Conservation (phyloP, 23 tunicate genomes). For the Phallusia fumigata region DNA sequence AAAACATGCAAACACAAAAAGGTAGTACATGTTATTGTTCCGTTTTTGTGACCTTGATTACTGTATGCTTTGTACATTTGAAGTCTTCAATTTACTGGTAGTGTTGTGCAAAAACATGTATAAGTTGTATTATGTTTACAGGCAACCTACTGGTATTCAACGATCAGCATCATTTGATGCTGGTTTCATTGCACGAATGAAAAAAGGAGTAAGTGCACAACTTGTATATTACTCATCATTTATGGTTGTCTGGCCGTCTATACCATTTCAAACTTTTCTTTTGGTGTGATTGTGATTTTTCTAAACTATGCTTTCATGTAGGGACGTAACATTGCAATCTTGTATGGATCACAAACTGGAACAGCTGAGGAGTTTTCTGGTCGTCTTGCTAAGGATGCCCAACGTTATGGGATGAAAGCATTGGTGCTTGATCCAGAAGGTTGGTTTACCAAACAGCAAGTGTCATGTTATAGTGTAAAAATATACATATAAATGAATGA, state of each 20-base stretch:
- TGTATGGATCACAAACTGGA: constrained; percentile 99
- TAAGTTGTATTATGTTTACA: not conserved
- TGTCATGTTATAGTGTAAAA: not conserved
- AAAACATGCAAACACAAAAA: too few relatives aligned
- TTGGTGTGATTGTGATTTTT: too few relatives aligned
- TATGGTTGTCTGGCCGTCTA: too few relatives aligned
- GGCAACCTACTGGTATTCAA: constrained; percentile 51
- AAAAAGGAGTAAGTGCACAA: constrained; percentile 52
- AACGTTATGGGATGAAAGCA: constrained; percentile 97
- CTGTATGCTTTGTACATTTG: not conserved
- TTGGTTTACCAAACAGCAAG: not conserved
- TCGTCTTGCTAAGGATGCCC: constrained; percentile 89
- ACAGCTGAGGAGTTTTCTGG: constrained; percentile 97
- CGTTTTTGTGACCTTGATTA: not conserved
- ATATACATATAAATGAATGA: not conserved
- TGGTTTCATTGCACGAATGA: constrained; percentile 79
- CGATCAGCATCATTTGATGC: constrained; percentile 63
- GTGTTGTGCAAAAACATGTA: too few relatives aligned
- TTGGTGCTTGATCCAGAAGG: constrained; percentile 97
- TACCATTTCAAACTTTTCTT: too few relatives aligned
- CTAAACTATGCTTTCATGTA: not conserved
- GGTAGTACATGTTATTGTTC: not conserved
- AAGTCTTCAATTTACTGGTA: too few relatives aligned
- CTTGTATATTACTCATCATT: too few relatives aligned
- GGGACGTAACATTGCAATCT: constrained; percentile 80